phyloP scores from a whole-genome alignment of 2,113 vertebrate species.

The Prunella fulvescens region DNA sequence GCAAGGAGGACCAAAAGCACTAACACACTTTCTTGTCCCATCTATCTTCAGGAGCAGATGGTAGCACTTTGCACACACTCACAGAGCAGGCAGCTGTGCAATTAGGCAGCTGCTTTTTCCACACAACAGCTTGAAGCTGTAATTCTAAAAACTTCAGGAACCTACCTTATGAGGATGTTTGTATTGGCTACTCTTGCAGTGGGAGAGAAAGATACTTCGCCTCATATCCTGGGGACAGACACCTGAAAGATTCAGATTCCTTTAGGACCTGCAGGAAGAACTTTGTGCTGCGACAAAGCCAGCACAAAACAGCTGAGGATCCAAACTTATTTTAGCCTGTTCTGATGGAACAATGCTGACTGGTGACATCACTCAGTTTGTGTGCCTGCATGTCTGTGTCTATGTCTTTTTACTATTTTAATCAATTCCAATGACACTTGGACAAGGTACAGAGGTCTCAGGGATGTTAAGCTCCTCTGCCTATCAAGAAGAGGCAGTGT shows the following conservation, averaged over 20 bases:
- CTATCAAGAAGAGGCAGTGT: background rate
- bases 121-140: background rate
- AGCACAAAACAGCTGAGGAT: background rate
- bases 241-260: background rate
- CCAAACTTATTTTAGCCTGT: background rate
- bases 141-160: background rate
- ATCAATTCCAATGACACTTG: background rate
- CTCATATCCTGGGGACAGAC: background rate
- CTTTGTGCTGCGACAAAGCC: background rate
- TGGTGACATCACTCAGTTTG: accelerated
- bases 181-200: background rate
- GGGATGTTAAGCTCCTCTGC: background rate
- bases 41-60: background rate
- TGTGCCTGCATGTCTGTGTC: background rate
- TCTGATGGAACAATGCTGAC: background rate
- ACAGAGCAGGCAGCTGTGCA: background rate
- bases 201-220: background rate
- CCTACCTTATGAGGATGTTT: background rate
- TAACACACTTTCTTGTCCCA: background rate
- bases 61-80: background rate
- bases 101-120: background rate
- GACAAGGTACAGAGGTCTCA: background rate
- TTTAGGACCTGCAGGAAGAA: background rate
- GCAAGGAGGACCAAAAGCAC: background rate
- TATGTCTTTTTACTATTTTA: background rate